Percentiles rank a stretch among this genome's conserved stretches.
These are phyloP conservation scores for Xiphias gladius DNA, from an alignment of 2,113 vertebrate genomes.

Conservation along the genomic window DNA sequence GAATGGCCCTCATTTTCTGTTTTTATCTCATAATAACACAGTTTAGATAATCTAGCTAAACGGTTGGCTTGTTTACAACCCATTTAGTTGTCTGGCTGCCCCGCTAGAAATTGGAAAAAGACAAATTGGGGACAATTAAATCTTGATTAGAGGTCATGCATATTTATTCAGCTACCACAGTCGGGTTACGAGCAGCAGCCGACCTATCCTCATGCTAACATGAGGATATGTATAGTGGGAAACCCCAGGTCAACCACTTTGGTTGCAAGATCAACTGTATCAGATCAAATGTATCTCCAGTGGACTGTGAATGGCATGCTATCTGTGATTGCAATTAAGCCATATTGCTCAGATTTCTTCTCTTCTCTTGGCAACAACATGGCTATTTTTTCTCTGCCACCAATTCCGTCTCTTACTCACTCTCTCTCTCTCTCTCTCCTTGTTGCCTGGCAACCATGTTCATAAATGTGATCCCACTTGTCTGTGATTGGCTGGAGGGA, in stretches of 20 bases:
- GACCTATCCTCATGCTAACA: slow-evolving; percentile 17
- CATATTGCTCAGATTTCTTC: slow-evolving; percentile 68
- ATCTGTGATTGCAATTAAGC: slow-evolving; percentile 66
- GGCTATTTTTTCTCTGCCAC: slow-evolving; percentile 77
- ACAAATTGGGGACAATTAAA: background rate
- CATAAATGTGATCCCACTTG: slow-evolving; percentile 72
- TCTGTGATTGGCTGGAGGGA: slow-evolving; percentile 63
- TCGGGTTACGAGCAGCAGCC: slow-evolving; percentile 16
- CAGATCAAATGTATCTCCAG: slow-evolving; percentile 17
- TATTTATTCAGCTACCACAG: background rate
- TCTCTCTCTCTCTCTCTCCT: slow-evolving; percentile 41
- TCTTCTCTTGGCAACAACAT: slow-evolving; percentile 79
- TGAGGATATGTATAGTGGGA: slow-evolving; percentile 5
- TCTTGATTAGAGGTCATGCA: slow-evolving; percentile 6
- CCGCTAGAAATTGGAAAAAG: background rate
- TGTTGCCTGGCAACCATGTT: slow-evolving; percentile 83
- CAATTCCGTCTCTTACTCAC: slow-evolving; percentile 64
- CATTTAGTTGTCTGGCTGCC: background rate
- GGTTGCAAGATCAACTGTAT: slow-evolving; percentile 30
- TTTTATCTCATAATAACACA: background rate
- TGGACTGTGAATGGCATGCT: slow-evolving; percentile 56
- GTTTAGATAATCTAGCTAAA: background rate
- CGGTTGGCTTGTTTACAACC: background rate
- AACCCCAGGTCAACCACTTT: slow-evolving; percentile 6
- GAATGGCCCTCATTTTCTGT: background rate